phyloP scores from a whole-genome alignment of 1,140 invertebrate species.

The Sarcophaga bullata region DNA sequence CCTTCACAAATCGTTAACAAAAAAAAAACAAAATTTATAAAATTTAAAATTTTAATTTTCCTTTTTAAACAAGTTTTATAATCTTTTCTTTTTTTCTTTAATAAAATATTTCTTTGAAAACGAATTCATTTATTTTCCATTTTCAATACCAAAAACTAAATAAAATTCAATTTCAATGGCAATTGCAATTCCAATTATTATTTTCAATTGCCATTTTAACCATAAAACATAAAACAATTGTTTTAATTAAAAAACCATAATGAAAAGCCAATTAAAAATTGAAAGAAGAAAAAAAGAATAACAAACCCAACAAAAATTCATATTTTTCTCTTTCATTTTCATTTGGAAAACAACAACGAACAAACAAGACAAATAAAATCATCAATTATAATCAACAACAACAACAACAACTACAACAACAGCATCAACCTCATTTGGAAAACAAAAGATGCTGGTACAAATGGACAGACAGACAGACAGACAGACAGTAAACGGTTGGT shows the following conservation, averaged over 20 bases:
- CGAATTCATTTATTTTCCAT: too few relatives aligned
- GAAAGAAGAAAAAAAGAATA: too few relatives aligned
- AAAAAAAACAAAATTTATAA: too few relatives aligned
- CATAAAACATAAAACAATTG: background rate
- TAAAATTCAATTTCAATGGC: too few relatives aligned
- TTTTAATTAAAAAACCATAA: slow-evolving; percentile 15
- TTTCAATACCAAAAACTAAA: too few relatives aligned
- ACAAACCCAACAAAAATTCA: background rate
- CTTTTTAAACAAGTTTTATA: too few relatives aligned
- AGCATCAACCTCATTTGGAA: background rate
- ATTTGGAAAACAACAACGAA: background rate
- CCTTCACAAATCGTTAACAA: too few relatives aligned
- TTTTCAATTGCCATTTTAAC: slow-evolving; percentile 43
- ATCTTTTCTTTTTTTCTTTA: too few relatives aligned
- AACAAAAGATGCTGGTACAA: slow-evolving; percentile 8
- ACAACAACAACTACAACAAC: too few relatives aligned
- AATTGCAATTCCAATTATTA: background rate
- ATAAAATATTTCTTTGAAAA: too few relatives aligned
- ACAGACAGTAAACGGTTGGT: background rate
- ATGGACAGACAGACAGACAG: slow-evolving; percentile 14
- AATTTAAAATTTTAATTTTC: too few relatives aligned
- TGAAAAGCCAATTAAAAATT: slow-evolving; percentile 7
- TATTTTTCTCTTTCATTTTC: background rate
- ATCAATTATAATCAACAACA: background rate
- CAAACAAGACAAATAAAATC: background rate